phyloP scores from a whole-genome alignment of 37 sponge, comb jelly and placozoan genomes.

The Eunapius fragilis region DNA sequence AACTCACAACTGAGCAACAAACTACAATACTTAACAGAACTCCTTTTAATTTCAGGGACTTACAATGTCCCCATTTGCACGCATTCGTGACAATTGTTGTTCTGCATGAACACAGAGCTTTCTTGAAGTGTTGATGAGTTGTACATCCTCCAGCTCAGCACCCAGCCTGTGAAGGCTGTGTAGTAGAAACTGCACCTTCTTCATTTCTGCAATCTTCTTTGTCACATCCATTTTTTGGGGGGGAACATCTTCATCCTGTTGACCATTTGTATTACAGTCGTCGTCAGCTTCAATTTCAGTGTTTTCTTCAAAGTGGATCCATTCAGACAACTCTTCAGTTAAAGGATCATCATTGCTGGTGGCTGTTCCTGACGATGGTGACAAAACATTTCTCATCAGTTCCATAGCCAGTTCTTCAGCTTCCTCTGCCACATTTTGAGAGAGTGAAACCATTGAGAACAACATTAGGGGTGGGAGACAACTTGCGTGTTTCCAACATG shows the following conservation, averaged over 20 bases:
- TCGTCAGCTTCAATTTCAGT: background rate
- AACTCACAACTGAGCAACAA: no score
- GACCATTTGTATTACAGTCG: background rate
- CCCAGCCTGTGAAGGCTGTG: background rate
- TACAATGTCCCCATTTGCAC: background rate
- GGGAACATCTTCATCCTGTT: background rate
- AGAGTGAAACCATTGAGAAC: background rate
- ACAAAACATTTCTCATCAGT: background rate
- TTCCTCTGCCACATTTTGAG: background rate
- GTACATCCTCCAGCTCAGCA: background rate
- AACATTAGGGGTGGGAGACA: background rate
- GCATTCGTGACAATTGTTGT: background rate
- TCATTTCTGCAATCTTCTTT: background rate
- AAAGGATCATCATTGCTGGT: background rate
- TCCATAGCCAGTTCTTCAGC: background rate
- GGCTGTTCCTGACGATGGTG: background rate
- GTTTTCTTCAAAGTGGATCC: background rate
- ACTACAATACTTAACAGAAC: no score
- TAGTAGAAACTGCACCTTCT: background rate
- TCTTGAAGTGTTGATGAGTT: background rate
- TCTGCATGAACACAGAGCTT: background rate
- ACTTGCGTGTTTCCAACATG: background rate
- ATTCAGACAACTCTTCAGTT: background rate
- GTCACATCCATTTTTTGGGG: background rate
- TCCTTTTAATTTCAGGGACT: no score